Conservation (phyloP, 2,113 vertebrate genomes). For the Tylochromis polylepis region DNA sequence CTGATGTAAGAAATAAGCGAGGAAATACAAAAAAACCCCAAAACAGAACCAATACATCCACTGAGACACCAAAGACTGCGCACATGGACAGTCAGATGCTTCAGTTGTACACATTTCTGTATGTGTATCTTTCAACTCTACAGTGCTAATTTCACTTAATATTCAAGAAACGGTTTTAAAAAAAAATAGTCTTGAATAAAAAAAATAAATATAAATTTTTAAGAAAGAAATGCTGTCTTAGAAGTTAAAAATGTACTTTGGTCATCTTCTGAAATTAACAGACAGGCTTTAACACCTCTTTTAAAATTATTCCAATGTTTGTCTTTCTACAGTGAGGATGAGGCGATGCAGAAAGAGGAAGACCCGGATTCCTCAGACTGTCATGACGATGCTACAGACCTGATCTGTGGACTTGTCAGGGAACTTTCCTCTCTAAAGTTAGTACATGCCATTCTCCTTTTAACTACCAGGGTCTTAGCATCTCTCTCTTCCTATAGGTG, state of each 20-base stretch:
- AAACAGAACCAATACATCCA: accelerated
- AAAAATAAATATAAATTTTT: accelerated
- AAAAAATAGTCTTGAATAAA: neutral
- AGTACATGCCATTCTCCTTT: constrained; percentile 5
- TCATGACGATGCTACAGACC: constrained; percentile 73
- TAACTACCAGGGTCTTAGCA: accelerated
- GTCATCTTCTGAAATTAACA: neutral
- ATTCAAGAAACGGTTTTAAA: neutral
- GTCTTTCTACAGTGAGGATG: constrained; percentile 29
- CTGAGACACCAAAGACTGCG: neutral
- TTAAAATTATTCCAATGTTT: accelerated
- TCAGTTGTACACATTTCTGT: neutral
- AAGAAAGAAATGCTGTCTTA: neutral
- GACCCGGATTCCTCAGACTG: neutral
- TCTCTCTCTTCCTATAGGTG: neutral
- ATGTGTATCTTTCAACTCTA: neutral
- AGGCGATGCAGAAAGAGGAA: neutral
- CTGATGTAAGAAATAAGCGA: constrained; percentile 46
- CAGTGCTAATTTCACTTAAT: neutral
- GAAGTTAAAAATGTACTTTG: neutral
- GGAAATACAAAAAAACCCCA: neutral
- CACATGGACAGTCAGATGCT: neutral
- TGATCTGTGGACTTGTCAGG: constrained; percentile 75
- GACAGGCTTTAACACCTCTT: neutral
- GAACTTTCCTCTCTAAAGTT: constrained; percentile 87